phyloP scores from a whole-genome alignment of 2,888 invertebrate species.

The Pharmacophagus antenor region DNA sequence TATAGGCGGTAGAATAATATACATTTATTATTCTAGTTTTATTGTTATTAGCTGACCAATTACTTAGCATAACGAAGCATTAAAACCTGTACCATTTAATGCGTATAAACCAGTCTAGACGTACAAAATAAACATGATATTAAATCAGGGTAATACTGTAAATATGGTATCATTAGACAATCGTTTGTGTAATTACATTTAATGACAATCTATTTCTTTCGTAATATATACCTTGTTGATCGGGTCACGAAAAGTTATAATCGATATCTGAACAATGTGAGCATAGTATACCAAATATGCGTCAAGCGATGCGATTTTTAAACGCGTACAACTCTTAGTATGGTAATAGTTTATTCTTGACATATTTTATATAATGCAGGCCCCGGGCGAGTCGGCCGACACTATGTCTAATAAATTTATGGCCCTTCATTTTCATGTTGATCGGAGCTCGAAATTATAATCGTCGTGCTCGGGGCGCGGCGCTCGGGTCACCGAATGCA shows the following conservation, averaged over 20 bases:
- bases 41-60: too few species aligned
- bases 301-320: conserved; percentile 55
- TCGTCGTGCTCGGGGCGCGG: conserved; percentile 73
- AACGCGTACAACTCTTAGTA: conserved; percentile 64
- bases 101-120: too few species aligned
- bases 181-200: conserved; percentile 20
- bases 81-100: too few species aligned
- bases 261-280: conserved; percentile 41
- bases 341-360: conserved; percentile 79
- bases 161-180: conserved; percentile 30
- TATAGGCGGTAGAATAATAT: too few species aligned
- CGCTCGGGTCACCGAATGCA: conserved; percentile 46
- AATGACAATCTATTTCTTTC: conserved; percentile 19
- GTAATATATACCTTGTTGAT: conserved; percentile 34
- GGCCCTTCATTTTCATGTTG: conserved; percentile 78
- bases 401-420: conserved; percentile 82
- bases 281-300: conserved; percentile 49
- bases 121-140: neutral
- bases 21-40: too few species aligned
- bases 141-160: conserved; percentile 25
- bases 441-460: conserved; percentile 79
- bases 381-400: conserved; percentile 71
- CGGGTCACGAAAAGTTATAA: conserved; percentile 51
- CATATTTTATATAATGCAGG: conserved; percentile 78
- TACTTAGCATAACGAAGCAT: too few species aligned